Evolutionary conservation across 2,797 vertebrate species (phyloP), one percentile per base, ranked within the genome.

Genomic region (Tamandua tetradactyla): DNA sequence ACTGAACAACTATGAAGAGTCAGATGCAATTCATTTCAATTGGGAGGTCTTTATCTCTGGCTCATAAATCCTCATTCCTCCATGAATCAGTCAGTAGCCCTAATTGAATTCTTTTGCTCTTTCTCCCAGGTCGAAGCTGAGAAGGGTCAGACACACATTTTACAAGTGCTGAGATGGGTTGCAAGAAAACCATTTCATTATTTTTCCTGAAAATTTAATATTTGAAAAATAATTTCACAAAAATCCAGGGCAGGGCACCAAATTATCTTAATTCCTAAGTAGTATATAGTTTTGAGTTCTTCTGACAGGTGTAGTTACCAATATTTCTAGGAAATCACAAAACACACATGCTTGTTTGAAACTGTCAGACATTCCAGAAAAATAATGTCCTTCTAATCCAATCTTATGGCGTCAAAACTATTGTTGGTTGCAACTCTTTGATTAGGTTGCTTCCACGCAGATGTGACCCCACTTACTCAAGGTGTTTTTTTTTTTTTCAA

Each of bases 51-150:
- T 1, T 84, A 68, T 35, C 4, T 37, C 2, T 57, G 17, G 66
- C 30, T 64, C 8, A 12, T 44, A 44, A 18, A 35, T 40, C 37
- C 40, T n/a, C 6, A 18, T 32, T 57, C 27, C 78, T 59, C 8
- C 3, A 32, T 7, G 13, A 3, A 35, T 1, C 37, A 18, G 23
- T 40, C 18, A 12, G 7, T 17, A 55, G 18, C 0, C 9, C 14
- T 55, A 0, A 22, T 71, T 71, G 9, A 27, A 9, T 12, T 17
- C 37, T 66, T 87, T 47, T 10, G 8, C 3, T 75, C 25, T 84
- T 22, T 23, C 3, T 64, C 3, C 32, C 64, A 66, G 32, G 3
- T 57, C 47, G 37, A 37, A 57, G 2, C 7, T 75, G 37, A 82
- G 14, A 3, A 59, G 23, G 35, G 6, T 52, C 25, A 47, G 40